Evolutionary conservation across 2,797 vertebrate genomes (phyloP), one percentile per base, ranked within the genome.

Genomic region (Phoebastria nigripes): DNA sequence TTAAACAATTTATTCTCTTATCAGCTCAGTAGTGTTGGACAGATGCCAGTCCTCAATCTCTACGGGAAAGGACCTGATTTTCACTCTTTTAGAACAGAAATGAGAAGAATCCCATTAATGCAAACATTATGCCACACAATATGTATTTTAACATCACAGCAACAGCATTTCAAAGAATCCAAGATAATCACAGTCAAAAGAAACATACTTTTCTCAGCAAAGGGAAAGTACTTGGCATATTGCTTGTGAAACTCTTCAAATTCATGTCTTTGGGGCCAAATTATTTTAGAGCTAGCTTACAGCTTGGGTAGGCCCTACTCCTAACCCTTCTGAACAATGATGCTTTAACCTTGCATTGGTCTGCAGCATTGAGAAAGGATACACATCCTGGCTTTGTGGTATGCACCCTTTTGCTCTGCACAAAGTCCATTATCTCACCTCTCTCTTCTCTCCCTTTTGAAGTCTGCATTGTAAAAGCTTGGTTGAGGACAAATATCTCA

Each of bases 1-100:
- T 90, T 95, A 95, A 96, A 89, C 72, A 35, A 78, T 90, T 88
- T 90, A 86, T 63, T 93, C 62, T 92, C 84, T 90, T 86, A 88
- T 82, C 67, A 65, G 79, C 55, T 42, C 42, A 85, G 62, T 39
- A 47, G 49, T 41, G 81, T n/a, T 86, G 88, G 92, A 80, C 54
- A 65, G 83, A 74, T 62, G 81, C 70, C 90, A 89, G 73, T 29
- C 73, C 58, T 51, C 47, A 56, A 1, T 55, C 89, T 87, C 67
- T 41, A 15, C 4, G 8, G 61, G 44, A 82, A 67, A 84, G 49
- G 46, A 82, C 62, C 84, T 58, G 51, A 82, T 92, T 90, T 87
- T 69, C 71, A 81, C 42, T 67, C 29, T 22, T 79, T 67, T 41
- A 91, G 62, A 85, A 79, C 17, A 85, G 72, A 80, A 90, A 87